phyloP scores from a whole-genome alignment of 2,888 invertebrate species.

The Eurytoma adleriae region DNA sequence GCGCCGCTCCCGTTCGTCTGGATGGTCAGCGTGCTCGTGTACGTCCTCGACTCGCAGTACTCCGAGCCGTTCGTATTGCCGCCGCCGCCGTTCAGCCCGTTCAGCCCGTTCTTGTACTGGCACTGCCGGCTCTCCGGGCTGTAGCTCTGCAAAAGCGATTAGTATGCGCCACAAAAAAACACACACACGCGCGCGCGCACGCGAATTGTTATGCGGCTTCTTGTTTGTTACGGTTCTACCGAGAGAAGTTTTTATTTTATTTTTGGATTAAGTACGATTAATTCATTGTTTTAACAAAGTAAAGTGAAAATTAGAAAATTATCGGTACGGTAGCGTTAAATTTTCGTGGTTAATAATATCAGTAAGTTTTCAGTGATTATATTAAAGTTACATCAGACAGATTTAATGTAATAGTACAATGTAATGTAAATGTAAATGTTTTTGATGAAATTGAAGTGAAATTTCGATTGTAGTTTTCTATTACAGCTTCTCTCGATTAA shows the following conservation, averaged over 20 bases:
- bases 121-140: conserved; percentile 59
- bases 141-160: conserved; percentile 71
- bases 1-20: conserved; percentile 62
- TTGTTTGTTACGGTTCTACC: neutral
- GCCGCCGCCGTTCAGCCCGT: conserved; percentile 41
- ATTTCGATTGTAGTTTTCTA: no score
- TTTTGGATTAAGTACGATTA: no score
- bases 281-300: no score
- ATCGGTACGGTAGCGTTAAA: no score
- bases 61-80: conserved; percentile 26
- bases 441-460: no score
- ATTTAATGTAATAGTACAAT: no score
- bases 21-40: conserved; percentile 73
- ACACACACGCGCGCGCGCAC: conserved; percentile 12
- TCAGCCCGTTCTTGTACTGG: conserved; percentile 43
- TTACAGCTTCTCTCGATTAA: no score
- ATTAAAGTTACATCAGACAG: no score
- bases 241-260: conserved; percentile 3
- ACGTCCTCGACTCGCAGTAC: conserved; percentile 67
- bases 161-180: conserved; percentile 68
- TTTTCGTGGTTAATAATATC: no score
- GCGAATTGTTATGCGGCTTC: neutral
- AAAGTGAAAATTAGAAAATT: no score
- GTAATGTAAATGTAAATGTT: no score
- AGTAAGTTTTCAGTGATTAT: no score